Evolutionary conservation across 2,797 vertebrate genomes (phyloP).

Genomic region (Neopelma chrysocephalum): DNA sequence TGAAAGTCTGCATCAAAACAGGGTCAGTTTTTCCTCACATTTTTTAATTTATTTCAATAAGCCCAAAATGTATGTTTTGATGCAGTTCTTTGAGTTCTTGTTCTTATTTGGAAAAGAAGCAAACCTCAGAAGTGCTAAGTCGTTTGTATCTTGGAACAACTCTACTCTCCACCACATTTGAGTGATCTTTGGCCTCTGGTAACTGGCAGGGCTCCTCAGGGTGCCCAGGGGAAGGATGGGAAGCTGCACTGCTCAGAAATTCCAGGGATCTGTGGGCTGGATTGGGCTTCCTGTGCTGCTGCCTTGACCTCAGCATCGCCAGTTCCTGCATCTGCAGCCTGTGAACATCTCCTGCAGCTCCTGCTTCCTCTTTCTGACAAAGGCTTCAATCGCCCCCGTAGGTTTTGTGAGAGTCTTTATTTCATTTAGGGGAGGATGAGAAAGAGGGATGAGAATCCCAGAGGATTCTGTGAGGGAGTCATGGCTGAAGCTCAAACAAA

Average conservation of each 20-base stretch:
- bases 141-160: not conserved
- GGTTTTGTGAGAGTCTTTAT: not conserved
- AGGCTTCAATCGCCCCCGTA: not conserved
- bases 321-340: not conserved
- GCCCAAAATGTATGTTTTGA: no score
- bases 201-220: not conserved
- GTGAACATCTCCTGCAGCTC: not conserved
- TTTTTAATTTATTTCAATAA: no score
- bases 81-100: not conserved
- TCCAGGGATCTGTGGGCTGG: not conserved
- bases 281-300: not conserved
- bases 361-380: not conserved
- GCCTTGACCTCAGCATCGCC: not conserved
- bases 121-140: not conserved
- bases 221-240: not conserved
- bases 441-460: not conserved
- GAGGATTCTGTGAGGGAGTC: not conserved
- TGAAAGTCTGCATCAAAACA: not conserved
- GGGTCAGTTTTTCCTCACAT: no score
- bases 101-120: not conserved
- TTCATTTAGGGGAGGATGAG: not conserved
- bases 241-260: not conserved
- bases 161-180: not conserved
- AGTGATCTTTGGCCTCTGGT: constrained; percentile 36
- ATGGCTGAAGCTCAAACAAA: not conserved